Base-by-base conservation (phyloP, 2,113 vertebrate genomes). In the Xenopus laevis region DNA sequence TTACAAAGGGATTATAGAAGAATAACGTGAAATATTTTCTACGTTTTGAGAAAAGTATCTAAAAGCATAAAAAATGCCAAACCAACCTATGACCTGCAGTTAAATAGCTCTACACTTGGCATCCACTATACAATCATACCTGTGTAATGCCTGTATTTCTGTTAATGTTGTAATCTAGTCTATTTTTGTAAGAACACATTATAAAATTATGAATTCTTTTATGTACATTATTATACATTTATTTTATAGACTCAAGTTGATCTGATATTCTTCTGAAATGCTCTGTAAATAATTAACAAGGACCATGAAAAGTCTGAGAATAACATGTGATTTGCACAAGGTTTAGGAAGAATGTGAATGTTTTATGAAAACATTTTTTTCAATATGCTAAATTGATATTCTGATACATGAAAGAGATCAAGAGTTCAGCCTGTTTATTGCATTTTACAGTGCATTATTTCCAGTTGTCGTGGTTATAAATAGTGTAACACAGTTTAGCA, bases 401-500 rank as follows among this genome's bases (percentile, higher is more conserved):
- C 63, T 46, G 63, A 65, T 45, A 65, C 33, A 65, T 65, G 40
- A 40, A 45, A 46, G 18, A 20, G 63, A 65, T 65, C 63, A 46
- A 40, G 33, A n/a, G 63, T 65, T 46, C 63, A 44, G 15, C 10
- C 30, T 9, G 40, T 45, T 45, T 65, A 46, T 45, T 46, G n/a
- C 30, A 45, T 44, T 45, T 65, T 45, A 46, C 40, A 33, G 40
- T 18, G 33, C 63, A 46, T 65, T 65, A 65, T 45, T 45, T 65
- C 63, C 63, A 45, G 40, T 45, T 45, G 63, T 65, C 40, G 40
- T 46, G 33, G 18, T 65, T 65, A 65, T 45, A 65, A 65, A 65
- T 17, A 40, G 63, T 65, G 63, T 65, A 65, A 65, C 63, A 60
- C 10, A 65, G 63, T 45, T 65, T 65, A 65, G 63, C 63, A 65